phyloP scores from a whole-genome alignment of 35 echinoderm and acorn worm genomes.

The Holothuria glaberrima region DNA sequence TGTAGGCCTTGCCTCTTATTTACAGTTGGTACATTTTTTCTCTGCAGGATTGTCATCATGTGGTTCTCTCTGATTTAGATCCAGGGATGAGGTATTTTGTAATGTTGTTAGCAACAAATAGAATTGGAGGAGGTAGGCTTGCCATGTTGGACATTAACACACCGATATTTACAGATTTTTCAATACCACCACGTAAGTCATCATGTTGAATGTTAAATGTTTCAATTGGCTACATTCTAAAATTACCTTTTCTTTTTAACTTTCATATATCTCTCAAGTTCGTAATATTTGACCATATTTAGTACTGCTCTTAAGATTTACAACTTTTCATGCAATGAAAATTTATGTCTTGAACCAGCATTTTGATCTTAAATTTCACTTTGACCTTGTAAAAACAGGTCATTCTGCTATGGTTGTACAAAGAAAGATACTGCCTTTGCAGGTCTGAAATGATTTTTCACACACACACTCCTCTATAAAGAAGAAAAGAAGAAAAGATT shows the following conservation, averaged over 20 bases:
- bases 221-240: neutral
- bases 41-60: neutral
- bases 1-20: too few species aligned
- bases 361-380: too few species aligned
- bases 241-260: too few species aligned
- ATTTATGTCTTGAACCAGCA: too few species aligned
- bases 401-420: too few species aligned
- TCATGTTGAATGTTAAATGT: neutral
- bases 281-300: neutral
- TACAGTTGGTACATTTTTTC: neutral
- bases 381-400: too few species aligned
- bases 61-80: neutral
- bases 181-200: conserved; percentile 53
- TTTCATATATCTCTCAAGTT: neutral
- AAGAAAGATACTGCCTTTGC: too few species aligned
- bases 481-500: too few species aligned
- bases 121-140: conserved; percentile 41
- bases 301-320: neutral
- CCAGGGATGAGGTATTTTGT: conserved; percentile 46
- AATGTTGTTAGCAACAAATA: conserved; percentile 24
- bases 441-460: too few species aligned
- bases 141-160: conserved; percentile 61
- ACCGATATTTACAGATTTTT: neutral
- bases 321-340: neutral
- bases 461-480: too few species aligned